Evolutionary conservation across 2,113 vertebrate genomes (phyloP), one percentile per base, ranked within the genome.

Genomic region (Donacobius atricapilla): DNA sequence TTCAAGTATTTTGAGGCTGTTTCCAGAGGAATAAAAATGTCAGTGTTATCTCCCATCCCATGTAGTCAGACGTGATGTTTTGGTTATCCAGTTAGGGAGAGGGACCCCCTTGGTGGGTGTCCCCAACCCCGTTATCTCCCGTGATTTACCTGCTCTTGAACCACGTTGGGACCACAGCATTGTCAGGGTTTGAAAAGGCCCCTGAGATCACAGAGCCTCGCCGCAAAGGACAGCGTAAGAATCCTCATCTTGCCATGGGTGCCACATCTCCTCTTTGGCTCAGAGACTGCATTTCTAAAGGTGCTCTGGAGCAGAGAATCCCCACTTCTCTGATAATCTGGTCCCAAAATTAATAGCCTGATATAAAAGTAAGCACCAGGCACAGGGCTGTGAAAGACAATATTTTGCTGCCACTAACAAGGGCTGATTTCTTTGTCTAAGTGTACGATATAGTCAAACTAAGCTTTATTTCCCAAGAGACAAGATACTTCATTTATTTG

Each of bases 401-500:
- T 94, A 94, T 92, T 96, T 96, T 96, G 72, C 79, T 95, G 96
- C 93, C 95, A 96, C 97, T 97, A 97, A 94, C 92, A 95, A 96
- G 95, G 80, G 77, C 73, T 94, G 91, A 96, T 95, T 95, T 93
- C 92, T 96, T 96, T 96, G 90, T 97, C 94, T 90, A 51, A 92
- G 84, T 75, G 90, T 81, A 95, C 92, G 42, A 90, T 53, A 87
- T 33, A 93, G 94, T 79, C 87, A 96, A 95, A 94, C 76, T 56
- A 86, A 87, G 93, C 89, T 98, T 97, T 96, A 96, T 96, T 95
- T 93, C 83, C 94, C 96, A 50, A 51, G 94, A 91, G 91, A 97
- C 48, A 81, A 96, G 97, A 96, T 87, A 89, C 89, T 96, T 97
- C 94, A 94, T 97, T 97, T 97, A 96, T 95, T 96, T 91, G 87